Conservation (phyloP, 2,113 vertebrate species). For the Tichodroma muraria region DNA sequence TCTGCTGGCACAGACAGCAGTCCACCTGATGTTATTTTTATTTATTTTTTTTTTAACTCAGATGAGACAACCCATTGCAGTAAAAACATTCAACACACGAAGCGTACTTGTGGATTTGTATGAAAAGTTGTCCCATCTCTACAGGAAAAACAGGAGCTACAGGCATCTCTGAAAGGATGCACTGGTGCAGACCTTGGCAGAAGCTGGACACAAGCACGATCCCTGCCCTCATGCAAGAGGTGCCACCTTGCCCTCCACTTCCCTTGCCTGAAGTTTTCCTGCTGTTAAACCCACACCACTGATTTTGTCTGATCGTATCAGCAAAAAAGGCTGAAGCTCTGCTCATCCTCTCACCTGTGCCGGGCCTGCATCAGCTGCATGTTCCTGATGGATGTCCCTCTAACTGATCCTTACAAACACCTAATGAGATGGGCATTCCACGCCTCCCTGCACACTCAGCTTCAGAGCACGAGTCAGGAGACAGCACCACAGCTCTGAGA, state of each 20-base stretch:
- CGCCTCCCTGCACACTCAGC: not conserved
- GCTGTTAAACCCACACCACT: not conserved
- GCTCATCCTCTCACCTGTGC: not conserved
- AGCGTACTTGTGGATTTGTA: not conserved
- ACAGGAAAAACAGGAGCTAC: not conserved
- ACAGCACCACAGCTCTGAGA: not conserved
- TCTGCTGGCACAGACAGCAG: not conserved
- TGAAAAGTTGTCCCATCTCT: not conserved
- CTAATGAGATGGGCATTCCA: not conserved
- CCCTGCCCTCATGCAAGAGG: not conserved
- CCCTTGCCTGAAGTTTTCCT: not conserved
- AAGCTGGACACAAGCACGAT: not conserved
- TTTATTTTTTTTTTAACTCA: not conserved
- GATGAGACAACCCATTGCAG: not conserved
- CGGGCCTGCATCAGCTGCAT: not conserved
- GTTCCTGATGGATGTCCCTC: not conserved
- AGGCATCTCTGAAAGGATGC: not conserved
- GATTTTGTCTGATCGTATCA: fast-evolving
- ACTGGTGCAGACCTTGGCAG: not conserved
- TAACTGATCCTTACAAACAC: not conserved
- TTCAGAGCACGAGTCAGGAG: not conserved
- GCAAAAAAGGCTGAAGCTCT: not conserved
- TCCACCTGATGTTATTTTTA: not conserved
- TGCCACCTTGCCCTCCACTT: not conserved
- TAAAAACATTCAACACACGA: not conserved